These are phyloP conservation scores for Xestobium rufovillosum DNA, from an alignment of 2,888 invertebrate species.

Conservation along the genomic window DNA sequence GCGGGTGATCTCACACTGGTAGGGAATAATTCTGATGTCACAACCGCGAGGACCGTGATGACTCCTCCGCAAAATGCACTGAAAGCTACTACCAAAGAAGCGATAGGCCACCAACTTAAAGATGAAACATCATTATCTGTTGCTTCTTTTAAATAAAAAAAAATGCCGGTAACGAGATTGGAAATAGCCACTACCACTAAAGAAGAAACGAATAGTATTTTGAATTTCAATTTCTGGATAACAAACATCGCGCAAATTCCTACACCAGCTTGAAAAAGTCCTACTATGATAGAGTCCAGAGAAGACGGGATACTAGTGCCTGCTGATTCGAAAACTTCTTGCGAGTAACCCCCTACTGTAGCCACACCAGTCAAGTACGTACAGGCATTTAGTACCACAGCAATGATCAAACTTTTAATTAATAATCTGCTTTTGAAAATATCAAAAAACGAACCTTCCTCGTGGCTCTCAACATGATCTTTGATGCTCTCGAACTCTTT, in stretches of 20 bases:
- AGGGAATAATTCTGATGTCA: conserved; percentile 75
- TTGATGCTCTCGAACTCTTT: conserved; percentile 22
- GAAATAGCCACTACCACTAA: conserved; percentile 57
- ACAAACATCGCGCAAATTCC: conserved; percentile 64
- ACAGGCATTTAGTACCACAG: conserved; percentile 19
- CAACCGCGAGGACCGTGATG: conserved; percentile 67
- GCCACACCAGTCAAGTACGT: conserved; percentile 27
- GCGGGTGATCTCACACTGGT: conserved; percentile 65
- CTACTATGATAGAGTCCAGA: conserved; percentile 65
- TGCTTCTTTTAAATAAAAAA: conserved; percentile 53
- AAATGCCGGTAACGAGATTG: conserved; percentile 50
- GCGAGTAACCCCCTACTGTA: conserved; percentile 21
- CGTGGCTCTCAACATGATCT: conserved; percentile 13
- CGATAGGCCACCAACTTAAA: conserved; percentile 29
- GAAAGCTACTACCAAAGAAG: conserved; percentile 57
- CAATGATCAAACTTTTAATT: conserved; percentile 19
- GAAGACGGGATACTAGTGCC: conserved; percentile 53
- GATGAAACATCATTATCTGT: conserved; percentile 17
- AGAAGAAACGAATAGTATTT: conserved; percentile 60
- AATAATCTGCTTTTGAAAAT: conserved; percentile 12
- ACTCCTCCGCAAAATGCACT: conserved; percentile 59
- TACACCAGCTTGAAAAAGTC: conserved; percentile 62
- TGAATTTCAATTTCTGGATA: conserved; percentile 68
- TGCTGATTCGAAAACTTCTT: conserved; percentile 57
- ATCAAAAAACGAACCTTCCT: conserved; percentile 9